A percentile compares a stretch with the other conserved stretches of the same genome.
Conservation (phyloP, 2,888 invertebrate genomes). For the Hesperia comma region DNA sequence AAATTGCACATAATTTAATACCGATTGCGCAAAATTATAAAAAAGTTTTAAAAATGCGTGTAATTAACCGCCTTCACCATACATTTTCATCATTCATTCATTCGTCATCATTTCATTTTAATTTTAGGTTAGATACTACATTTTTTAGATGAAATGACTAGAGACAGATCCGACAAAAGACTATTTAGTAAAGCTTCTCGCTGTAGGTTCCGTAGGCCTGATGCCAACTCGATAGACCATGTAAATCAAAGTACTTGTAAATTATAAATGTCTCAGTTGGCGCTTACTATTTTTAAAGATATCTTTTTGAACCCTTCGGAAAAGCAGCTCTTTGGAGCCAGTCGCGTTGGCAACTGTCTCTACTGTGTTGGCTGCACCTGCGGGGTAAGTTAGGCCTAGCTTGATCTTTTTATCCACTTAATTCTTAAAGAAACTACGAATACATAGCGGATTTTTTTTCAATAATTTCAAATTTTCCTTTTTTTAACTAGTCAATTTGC, state of each 20-base stretch:
- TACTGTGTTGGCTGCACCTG: not conserved
- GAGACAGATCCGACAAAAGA: not conserved
- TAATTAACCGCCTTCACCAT: not conserved
- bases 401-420: not conserved
- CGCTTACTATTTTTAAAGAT: conserved; percentile 9
- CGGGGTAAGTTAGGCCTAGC: conserved; percentile 13
- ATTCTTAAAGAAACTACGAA: no score
- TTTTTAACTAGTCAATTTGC: no score
- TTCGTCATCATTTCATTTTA: not conserved
- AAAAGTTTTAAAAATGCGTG: not conserved
- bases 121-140: not conserved
- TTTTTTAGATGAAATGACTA: no score
- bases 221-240: not conserved
- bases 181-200: not conserved
- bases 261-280: not conserved
- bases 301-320: conserved; percentile 13
- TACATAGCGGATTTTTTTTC: no score
- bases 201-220: not conserved
- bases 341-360: conserved; percentile 6
- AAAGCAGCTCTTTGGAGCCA: conserved; percentile 11
- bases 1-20: not conserved
- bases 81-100: conserved; percentile 6
- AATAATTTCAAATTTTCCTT: no score
- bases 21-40: not conserved
- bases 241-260: not conserved